Evolutionary conservation across 2,888 invertebrate species (phyloP).

Genomic region (Eupithecia exiguata): DNA sequence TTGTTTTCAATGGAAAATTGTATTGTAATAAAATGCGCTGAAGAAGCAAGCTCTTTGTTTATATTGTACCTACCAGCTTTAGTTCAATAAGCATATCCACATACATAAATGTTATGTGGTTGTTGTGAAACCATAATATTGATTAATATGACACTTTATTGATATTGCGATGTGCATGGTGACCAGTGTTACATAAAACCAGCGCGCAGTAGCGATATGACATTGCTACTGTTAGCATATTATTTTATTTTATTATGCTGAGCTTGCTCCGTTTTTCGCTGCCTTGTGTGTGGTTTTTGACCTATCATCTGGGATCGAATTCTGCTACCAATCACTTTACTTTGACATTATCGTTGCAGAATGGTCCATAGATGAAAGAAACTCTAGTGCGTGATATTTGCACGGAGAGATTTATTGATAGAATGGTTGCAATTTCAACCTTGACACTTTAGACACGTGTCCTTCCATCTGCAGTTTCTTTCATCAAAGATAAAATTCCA

Average conservation of each 20-base stretch:
- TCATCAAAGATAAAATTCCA: no score
- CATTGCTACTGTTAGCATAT: background rate
- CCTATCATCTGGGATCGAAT: background rate
- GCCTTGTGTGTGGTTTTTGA: background rate
- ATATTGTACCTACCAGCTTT: background rate
- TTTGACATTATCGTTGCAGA: no score
- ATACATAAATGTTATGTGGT: background rate
- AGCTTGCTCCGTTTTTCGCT: background rate
- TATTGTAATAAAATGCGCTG: background rate
- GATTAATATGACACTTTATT: background rate
- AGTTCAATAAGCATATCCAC: background rate
- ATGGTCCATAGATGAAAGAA: no score
- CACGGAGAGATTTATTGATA: no score
- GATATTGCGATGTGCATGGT: background rate
- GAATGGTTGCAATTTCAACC: no score
- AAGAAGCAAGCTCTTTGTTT: background rate
- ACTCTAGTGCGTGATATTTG: no score
- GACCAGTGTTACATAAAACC: background rate
- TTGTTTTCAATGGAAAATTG: constrained; percentile 5
- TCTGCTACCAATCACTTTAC: no score
- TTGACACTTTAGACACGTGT: no score
- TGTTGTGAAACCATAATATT: constrained; percentile 2
- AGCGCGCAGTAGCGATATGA: background rate
- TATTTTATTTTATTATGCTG: background rate
- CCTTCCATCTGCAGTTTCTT: no score